Percentiles rank a stretch among this genome's conserved stretches.
These are phyloP conservation scores for Catalaphyllia jardinei DNA, from an alignment of 64 coral and sea anemone species.

Conservation along the genomic window DNA sequence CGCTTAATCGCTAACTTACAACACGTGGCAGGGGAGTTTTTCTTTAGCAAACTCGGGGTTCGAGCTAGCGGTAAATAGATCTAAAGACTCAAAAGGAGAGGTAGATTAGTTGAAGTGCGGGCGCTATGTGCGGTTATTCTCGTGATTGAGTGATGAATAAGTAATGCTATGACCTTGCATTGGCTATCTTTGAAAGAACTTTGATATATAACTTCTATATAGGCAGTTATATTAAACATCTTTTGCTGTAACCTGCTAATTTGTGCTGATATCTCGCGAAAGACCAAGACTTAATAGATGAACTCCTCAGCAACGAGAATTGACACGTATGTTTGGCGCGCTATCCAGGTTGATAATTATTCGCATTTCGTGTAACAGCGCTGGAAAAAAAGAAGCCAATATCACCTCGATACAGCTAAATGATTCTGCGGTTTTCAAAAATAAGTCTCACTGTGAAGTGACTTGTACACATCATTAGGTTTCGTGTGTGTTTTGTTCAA, in stretches of 20 bases:
- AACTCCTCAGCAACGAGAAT: background rate
- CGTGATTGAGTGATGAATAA: background rate
- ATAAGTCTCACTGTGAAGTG: background rate
- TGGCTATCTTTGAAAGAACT: background rate
- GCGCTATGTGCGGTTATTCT: background rate
- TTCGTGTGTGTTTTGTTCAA: background rate
- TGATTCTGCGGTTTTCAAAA: conserved; percentile 5
- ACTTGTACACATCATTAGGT: background rate
- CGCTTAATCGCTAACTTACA: background rate
- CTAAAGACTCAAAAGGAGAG: background rate
- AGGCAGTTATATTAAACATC: background rate
- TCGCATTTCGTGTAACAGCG: conserved; percentile 31
- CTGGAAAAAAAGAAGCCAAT: conserved; percentile 8
- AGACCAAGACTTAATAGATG: background rate
- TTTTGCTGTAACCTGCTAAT: background rate
- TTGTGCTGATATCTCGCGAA: background rate
- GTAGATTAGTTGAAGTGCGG: background rate
- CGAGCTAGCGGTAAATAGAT: background rate
- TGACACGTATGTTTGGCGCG: background rate
- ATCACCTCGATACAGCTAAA: background rate
- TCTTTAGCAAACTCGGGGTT: background rate
- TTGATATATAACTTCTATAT: background rate
- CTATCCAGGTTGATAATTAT: background rate
- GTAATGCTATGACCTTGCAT: background rate
- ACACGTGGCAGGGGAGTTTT: background rate